phyloP scores from a whole-genome alignment of 92 coral and sea anemone species.

The Epizoanthus stellaris region DNA sequence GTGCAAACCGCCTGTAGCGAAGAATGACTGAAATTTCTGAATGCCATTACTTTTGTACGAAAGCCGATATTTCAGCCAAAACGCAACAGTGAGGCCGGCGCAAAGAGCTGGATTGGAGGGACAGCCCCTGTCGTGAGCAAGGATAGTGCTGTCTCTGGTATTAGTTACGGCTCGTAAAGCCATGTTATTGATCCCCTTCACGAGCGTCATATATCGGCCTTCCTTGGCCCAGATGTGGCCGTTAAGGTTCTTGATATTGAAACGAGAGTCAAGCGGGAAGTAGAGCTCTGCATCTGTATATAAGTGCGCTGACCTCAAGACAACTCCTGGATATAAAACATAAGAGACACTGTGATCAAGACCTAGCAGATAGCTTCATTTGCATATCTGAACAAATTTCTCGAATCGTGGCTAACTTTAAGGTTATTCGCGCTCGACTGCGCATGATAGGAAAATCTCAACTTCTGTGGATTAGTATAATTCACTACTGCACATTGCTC shows the following conservation, averaged over 20 bases:
- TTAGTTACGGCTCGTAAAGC: constrained; percentile 13
- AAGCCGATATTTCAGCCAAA: constrained; percentile 26
- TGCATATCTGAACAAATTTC: no score
- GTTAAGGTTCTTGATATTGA: constrained; percentile 4
- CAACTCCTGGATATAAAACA: no score
- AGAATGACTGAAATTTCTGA: background rate
- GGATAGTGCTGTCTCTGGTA: background rate
- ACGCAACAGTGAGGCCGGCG: constrained; percentile 12
- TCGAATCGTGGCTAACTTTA: no score
- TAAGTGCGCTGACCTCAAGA: constrained; percentile 6
- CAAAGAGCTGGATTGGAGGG: constrained; percentile 32
- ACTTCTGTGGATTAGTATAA: no score
- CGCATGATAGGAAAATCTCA: no score
- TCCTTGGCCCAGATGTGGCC: background rate
- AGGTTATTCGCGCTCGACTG: no score
- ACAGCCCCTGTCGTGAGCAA: constrained; percentile 11
- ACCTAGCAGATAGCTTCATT: no score
- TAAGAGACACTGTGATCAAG: no score
- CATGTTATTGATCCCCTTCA: constrained; percentile 28
- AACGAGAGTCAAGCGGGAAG: constrained; percentile 11
- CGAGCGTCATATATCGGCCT: background rate
- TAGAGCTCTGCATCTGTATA: constrained; percentile 19
- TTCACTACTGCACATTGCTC: no score
- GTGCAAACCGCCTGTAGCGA: constrained; percentile 16
- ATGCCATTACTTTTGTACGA: background rate